Percentiles rank a stretch among this genome's conserved stretches.
Conservation (phyloP, 2,888 invertebrate species). For the Rhodophaea formosa region DNA sequence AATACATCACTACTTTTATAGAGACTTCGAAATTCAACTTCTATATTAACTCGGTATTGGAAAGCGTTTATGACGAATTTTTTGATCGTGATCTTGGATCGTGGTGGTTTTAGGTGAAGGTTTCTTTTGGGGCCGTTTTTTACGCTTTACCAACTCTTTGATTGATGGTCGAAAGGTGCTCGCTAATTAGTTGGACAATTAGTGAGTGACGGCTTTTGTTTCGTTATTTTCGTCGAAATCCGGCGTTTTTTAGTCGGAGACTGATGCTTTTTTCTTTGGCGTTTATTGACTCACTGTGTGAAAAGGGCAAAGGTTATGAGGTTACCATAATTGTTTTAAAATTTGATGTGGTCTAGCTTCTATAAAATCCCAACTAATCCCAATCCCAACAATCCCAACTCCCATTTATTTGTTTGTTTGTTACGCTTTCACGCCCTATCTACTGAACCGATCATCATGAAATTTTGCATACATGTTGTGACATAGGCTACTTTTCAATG, state of each 20-base stretch:
- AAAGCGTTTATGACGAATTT: not conserved
- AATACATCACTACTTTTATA: slow-evolving; percentile 10
- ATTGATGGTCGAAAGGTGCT: slow-evolving; percentile 59
- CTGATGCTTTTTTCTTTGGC: not conserved
- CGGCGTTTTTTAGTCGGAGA: slow-evolving; percentile 8
- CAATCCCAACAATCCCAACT: too few species aligned
- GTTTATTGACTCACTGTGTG: not conserved
- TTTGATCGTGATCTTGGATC: slow-evolving; percentile 27
- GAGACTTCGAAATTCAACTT: not conserved
- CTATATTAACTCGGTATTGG: slow-evolving; percentile 15
- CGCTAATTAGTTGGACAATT: slow-evolving; percentile 60
- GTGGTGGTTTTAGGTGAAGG: slow-evolving; percentile 32
- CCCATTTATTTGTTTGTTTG: too few species aligned
- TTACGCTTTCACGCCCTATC: too few species aligned
- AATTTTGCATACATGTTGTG: too few species aligned
- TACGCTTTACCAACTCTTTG: slow-evolving; percentile 47
- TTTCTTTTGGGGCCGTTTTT: slow-evolving; percentile 44
- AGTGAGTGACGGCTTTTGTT: slow-evolving; percentile 39
- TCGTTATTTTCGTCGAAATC: slow-evolving; percentile 28
- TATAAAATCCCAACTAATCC: too few species aligned
- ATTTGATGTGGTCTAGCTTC: too few species aligned
- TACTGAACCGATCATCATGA: too few species aligned
- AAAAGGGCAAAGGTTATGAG: not conserved
- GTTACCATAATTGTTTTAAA: not conserved
- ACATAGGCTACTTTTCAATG: too few species aligned